These are phyloP conservation scores for Amphimedon queenslandica DNA, from an alignment of 37 sponge, comb jelly and placozoan species.

Conservation along the genomic window DNA sequence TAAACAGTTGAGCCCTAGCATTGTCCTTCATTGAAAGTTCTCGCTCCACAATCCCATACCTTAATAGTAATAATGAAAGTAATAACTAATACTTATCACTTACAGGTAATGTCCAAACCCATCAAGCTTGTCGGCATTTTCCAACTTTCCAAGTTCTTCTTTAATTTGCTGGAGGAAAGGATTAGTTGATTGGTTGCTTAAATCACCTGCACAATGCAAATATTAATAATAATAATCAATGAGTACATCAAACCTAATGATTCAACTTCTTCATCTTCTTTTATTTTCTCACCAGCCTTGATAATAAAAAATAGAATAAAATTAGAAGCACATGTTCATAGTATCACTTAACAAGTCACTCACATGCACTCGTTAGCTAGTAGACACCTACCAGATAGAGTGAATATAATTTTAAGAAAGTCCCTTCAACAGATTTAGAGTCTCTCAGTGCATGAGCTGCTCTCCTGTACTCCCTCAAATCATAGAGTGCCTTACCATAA, in stretches of 20 bases:
- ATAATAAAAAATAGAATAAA: slow-evolving; percentile 6
- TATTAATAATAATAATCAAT: neutral
- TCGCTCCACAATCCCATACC: slow-evolving; percentile 70
- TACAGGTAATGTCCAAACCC: slow-evolving; percentile 73
- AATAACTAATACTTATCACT: neutral
- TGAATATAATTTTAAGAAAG: slow-evolving; percentile 64
- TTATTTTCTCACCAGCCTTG: slow-evolving; percentile 77
- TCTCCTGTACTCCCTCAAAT: slow-evolving; percentile 58
- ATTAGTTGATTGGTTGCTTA: slow-evolving; percentile 19
- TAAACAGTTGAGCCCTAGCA: slow-evolving; percentile 42
- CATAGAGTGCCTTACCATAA: slow-evolving; percentile 52
- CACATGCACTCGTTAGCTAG: neutral
- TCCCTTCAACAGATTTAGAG: slow-evolving; percentile 52
- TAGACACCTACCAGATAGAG: slow-evolving; percentile 48
- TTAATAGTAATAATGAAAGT: slow-evolving; percentile 1
- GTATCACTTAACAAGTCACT: neutral
- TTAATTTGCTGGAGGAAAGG: slow-evolving; percentile 39
- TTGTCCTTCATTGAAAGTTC: slow-evolving; percentile 36
- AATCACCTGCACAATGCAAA: neutral
- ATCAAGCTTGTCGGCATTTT: slow-evolving; percentile 22
- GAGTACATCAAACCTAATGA: slow-evolving; percentile 42
- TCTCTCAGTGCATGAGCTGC: slow-evolving; percentile 47
- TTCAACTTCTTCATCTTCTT: slow-evolving; percentile 67
- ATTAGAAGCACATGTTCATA: neutral
- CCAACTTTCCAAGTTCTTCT: slow-evolving; percentile 35